phyloP scores from a whole-genome alignment of 2,113 vertebrate species.

The Entosphenus tridentatus region DNA sequence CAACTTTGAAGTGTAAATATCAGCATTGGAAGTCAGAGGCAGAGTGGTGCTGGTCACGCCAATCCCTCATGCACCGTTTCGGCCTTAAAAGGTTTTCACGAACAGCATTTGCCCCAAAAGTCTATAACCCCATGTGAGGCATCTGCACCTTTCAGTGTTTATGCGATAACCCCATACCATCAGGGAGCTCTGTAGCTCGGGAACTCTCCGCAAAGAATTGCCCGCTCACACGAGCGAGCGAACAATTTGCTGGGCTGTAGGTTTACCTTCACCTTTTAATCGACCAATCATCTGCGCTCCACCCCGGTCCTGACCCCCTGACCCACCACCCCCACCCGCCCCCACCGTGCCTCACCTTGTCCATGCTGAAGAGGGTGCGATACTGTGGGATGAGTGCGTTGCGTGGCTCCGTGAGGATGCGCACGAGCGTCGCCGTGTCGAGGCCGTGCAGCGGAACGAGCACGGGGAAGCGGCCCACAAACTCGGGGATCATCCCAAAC shows the following conservation, averaged over 20 bases:
- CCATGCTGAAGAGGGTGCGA: constrained; percentile 2
- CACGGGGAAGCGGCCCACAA: constrained; percentile 3
- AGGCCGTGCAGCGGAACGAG: not conserved
- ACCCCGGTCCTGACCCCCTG: not conserved
- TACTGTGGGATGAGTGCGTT: not conserved
- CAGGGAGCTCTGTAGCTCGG: too few species aligned
- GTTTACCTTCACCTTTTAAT: not conserved
- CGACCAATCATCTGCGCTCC: not conserved
- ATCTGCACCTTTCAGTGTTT: too few species aligned
- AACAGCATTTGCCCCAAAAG: too few species aligned
- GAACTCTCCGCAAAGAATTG: too few species aligned
- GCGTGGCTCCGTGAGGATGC: constrained; percentile 1
- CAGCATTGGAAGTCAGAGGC: too few species aligned
- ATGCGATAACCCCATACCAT: too few species aligned
- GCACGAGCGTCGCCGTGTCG: not conserved
- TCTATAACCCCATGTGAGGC: too few species aligned
- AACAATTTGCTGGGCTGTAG: not conserved
- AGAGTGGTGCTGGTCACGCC: too few species aligned
- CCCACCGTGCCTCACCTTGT: not conserved
- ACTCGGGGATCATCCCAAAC: constrained; percentile 3
- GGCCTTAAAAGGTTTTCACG: too few species aligned
- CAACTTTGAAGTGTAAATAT: too few species aligned
- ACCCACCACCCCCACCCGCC: not conserved
- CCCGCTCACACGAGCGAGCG: not conserved
- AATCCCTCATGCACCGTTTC: too few species aligned